Conservation (phyloP, 2,113 vertebrate species). For the Notechis scutatus region DNA sequence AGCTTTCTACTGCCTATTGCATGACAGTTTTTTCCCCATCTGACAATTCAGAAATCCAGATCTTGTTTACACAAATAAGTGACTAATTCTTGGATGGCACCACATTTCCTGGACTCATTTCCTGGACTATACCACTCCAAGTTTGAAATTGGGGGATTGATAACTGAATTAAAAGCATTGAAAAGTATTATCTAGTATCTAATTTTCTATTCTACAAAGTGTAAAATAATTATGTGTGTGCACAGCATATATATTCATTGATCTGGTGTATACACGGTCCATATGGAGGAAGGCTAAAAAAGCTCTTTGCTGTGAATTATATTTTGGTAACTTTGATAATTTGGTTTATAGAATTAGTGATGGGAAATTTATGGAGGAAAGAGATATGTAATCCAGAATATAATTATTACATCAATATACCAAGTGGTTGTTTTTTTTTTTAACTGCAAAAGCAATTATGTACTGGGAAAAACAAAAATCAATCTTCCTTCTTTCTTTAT, state of each 20-base stretch:
- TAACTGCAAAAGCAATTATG: constrained; percentile 13
- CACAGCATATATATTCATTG: neutral
- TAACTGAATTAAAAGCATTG: neutral
- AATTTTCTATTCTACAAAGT: neutral
- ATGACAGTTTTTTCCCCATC: neutral
- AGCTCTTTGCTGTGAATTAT: neutral
- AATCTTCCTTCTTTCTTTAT: constrained; percentile 1
- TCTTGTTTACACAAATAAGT: neutral
- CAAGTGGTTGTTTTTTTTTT: constrained; percentile 3
- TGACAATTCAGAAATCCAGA: neutral
- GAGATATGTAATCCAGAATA: constrained; percentile 20
- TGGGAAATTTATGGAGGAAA: constrained; percentile 22
- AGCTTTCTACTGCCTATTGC: neutral
- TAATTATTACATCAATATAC: constrained; percentile 19
- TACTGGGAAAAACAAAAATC: constrained; percentile 16
- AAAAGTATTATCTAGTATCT: neutral
- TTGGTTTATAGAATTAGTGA: constrained; percentile 14
- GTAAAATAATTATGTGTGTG: neutral
- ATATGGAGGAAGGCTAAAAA: neutral
- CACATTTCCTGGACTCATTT: neutral
- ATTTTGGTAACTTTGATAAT: constrained; percentile 18
- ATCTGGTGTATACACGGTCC: fast-evolving
- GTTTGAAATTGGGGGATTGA: neutral
- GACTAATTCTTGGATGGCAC: neutral
- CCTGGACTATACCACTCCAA: neutral